A percentile compares a stretch with the other conserved stretches of the same genome.
phyloP scores from a whole-genome alignment of 2,797 vertebrate genomes.

The Paramormyrops hopkinsi region DNA sequence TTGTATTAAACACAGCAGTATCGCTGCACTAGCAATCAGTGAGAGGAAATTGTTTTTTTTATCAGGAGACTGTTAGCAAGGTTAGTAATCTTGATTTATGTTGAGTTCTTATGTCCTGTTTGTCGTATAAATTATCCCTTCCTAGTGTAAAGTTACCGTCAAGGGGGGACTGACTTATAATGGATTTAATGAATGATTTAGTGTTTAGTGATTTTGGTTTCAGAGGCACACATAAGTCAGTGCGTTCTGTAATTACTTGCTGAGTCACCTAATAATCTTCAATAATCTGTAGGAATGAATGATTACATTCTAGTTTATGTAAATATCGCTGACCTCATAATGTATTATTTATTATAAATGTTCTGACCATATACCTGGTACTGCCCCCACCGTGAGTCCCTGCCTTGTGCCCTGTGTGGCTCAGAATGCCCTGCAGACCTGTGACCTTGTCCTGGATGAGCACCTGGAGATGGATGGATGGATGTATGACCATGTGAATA shows the following conservation, averaged over 20 bases:
- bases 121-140: neutral
- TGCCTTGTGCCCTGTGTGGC: neutral
- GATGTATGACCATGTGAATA: neutral
- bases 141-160: neutral
- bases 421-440: neutral
- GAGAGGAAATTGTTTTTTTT: neutral
- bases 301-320: neutral
- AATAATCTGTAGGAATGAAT: neutral
- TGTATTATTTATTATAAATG: neutral
- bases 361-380: neutral
- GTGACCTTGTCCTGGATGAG: neutral
- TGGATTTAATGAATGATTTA: neutral
- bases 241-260: neutral
- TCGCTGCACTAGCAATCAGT: neutral
- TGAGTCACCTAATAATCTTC: neutral
- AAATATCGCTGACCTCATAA: neutral
- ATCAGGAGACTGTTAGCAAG: neutral
- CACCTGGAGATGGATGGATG: neutral
- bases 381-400: neutral
- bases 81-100: neutral
- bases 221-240: neutral
- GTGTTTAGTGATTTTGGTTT: neutral
- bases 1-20: neutral
- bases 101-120: neutral
- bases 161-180: neutral